Conservation (phyloP, 2,113 vertebrate genomes). For the Herpetotheres cachinnans region DNA sequence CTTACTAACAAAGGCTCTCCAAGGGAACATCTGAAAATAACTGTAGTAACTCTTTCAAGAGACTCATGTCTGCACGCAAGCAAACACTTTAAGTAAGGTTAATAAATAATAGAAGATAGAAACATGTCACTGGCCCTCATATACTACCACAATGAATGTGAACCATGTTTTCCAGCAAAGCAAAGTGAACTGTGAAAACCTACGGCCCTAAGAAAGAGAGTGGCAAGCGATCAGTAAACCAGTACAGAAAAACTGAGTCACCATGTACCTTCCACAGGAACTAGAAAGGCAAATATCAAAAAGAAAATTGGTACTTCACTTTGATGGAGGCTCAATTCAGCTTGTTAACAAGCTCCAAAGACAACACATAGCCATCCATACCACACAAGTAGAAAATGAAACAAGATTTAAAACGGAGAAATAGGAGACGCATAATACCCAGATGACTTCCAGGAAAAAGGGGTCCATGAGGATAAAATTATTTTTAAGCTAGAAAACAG, state of each 20-base stretch:
- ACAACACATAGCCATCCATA: neutral
- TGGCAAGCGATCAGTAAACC: neutral
- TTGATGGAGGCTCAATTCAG: neutral
- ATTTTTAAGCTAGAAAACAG: neutral
- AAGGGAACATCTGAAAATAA: neutral
- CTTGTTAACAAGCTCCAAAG: neutral
- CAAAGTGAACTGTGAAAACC: neutral
- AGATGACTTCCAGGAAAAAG: neutral
- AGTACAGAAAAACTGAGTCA: constrained; percentile 61
- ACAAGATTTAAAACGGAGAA: neutral
- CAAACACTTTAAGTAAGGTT: neutral
- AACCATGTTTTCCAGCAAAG: neutral
- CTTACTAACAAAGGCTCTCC: neutral
- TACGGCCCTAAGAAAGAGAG: neutral
- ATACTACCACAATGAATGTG: neutral
- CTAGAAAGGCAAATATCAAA: neutral
- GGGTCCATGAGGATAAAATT: neutral
- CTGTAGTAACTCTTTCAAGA: neutral
- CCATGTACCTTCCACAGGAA: neutral
- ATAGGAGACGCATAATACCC: neutral
- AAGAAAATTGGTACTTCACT: neutral
- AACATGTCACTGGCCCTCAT: neutral
- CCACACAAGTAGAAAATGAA: neutral
- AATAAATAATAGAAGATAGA: neutral
- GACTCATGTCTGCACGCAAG: neutral